Conservation (phyloP, 2,797 vertebrate species). For the Catharus ustulatus region DNA sequence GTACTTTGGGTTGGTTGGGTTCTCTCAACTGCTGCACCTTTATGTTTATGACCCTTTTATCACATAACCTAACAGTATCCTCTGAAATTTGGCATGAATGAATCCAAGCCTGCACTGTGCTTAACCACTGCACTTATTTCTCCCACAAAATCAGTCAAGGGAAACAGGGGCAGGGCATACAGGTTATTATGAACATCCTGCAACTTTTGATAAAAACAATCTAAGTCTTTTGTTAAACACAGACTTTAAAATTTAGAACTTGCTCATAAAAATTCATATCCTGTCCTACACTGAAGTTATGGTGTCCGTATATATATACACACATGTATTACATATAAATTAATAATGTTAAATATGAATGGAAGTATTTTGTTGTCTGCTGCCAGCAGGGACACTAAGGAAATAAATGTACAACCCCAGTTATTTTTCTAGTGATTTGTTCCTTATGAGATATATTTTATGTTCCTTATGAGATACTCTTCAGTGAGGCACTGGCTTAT, state of each 20-base stretch:
- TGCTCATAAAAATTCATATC: background rate
- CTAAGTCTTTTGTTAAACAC: background rate
- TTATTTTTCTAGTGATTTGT: slow-evolving; percentile 53
- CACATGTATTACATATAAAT: background rate
- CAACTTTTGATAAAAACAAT: background rate
- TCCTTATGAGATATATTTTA: slow-evolving; percentile 17
- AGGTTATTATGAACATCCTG: background rate
- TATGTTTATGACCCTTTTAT: background rate
- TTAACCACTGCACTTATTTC: background rate
- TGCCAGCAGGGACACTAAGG: slow-evolving; percentile 28
- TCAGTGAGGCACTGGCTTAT: slow-evolving; percentile 18
- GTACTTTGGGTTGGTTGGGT: background rate
- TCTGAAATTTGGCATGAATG: background rate
- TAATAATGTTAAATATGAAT: background rate
- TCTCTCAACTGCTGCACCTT: background rate
- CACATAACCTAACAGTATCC: background rate
- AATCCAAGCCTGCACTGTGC: background rate
- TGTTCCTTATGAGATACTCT: slow-evolving; percentile 30
- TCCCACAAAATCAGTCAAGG: background rate
- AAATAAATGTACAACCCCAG: slow-evolving; percentile 47
- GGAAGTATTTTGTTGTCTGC: background rate
- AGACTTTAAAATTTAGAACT: background rate
- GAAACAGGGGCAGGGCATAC: background rate
- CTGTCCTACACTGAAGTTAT: background rate
- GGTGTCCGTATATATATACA: background rate